Percentiles rank a stretch among this genome's conserved stretches.
Evolutionary conservation across 2,888 invertebrate genomes (phyloP).

Genomic region (Plagodis dolabraria): DNA sequence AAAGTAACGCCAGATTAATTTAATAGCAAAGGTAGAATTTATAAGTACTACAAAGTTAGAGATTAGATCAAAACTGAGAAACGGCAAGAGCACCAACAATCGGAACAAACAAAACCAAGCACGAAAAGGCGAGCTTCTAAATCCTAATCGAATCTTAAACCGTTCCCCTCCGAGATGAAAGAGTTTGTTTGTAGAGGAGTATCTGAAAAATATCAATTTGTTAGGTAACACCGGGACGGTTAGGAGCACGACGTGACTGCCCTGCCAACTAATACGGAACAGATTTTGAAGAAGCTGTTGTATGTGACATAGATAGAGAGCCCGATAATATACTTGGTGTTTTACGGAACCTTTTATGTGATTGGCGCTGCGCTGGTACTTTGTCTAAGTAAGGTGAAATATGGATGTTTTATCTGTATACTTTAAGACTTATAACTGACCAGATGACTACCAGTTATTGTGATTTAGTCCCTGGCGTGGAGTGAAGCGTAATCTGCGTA

Average conservation of each 20-base stretch:
- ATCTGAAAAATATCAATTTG: constrained; percentile 79
- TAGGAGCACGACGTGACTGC: constrained; percentile 62
- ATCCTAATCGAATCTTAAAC: constrained; percentile 38
- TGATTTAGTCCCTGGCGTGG: too few species aligned
- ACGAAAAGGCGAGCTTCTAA: constrained; percentile 30
- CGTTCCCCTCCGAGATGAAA: constrained; percentile 35
- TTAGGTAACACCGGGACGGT: constrained; percentile 65
- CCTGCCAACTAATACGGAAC: constrained; percentile 50
- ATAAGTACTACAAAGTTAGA: background rate
- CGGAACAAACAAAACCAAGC: constrained; percentile 21
- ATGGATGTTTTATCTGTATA: too few species aligned
- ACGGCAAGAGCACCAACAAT: constrained; percentile 3
- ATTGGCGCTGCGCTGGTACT: background rate
- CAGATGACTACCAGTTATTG: too few species aligned
- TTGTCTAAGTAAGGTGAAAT: background rate
- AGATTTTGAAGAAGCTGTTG: constrained; percentile 58
- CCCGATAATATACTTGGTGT: constrained; percentile 29
- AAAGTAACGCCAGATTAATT: too few species aligned
- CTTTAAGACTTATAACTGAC: too few species aligned
- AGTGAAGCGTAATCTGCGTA: too few species aligned
- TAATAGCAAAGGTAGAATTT: background rate
- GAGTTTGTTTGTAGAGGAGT: constrained; percentile 57
- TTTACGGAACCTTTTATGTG: constrained; percentile 5
- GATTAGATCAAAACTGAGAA: background rate
- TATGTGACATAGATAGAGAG: constrained; percentile 52